A percentile compares a stretch with the other conserved stretches of the same genome.
These are phyloP conservation scores for Nasua narica DNA, from an alignment of 2,797 vertebrate species.

Conservation along the genomic window DNA sequence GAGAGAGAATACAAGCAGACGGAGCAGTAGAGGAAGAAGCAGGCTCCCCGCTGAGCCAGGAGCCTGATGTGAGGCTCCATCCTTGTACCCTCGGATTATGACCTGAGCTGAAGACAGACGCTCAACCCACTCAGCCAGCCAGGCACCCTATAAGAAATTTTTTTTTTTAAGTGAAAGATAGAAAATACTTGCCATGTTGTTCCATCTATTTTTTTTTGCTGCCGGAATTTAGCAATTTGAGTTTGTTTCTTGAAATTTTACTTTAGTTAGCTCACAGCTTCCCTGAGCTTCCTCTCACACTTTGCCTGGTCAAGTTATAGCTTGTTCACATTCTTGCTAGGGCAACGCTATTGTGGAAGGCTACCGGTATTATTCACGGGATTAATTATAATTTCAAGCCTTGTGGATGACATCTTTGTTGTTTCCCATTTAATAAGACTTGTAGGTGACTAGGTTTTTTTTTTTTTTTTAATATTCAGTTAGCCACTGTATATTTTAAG, in stretches of 20 bases:
- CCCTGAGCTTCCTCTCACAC: background rate
- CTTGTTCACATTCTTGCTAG: background rate
- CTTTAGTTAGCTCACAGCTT: background rate
- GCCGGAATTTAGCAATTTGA: background rate
- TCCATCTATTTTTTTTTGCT: background rate
- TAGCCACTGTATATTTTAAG: background rate
- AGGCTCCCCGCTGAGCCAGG: too few relatives aligned
- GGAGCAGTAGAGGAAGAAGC: too few relatives aligned
- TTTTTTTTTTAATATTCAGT: too few relatives aligned
- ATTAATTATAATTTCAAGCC: background rate
- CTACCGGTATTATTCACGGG: background rate
- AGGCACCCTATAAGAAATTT: too few relatives aligned
- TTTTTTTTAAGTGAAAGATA: background rate
- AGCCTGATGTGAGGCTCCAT: too few relatives aligned
- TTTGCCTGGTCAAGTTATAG: background rate
- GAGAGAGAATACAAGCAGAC: too few relatives aligned
- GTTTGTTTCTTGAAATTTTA: slow-evolving; percentile 25
- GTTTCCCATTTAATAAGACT: background rate
- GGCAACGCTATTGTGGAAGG: background rate
- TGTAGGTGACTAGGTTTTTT: background rate
- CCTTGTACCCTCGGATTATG: too few relatives aligned
- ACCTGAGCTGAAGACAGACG: too few relatives aligned
- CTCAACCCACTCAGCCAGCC: too few relatives aligned
- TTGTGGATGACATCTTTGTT: background rate
- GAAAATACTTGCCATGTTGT: background rate